A percentile compares a stretch with the other conserved stretches of the same genome.
Evolutionary conservation across 2,113 vertebrate species (phyloP).

Genomic region (Grammomys surdaster): DNA sequence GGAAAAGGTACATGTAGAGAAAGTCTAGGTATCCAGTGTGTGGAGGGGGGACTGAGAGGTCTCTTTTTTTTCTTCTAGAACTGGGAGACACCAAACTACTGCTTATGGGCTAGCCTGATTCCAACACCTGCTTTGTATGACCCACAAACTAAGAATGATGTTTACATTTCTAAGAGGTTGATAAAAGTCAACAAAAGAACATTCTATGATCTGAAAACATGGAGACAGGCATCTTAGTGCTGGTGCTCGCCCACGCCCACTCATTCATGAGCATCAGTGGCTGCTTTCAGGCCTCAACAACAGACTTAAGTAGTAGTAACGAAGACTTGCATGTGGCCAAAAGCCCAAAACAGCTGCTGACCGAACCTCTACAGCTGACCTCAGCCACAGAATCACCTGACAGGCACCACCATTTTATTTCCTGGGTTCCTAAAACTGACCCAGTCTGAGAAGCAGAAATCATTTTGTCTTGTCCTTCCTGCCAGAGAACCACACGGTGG

Average conservation of each 20-base stretch:
- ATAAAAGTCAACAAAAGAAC: constrained; percentile 32
- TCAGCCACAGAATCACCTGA: not conserved
- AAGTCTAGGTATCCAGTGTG: not conserved
- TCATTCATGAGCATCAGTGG: not conserved
- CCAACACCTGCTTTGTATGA: not conserved
- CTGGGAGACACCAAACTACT: not conserved
- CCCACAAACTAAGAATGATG: not conserved
- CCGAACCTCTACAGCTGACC: not conserved
- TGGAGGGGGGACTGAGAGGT: not conserved
- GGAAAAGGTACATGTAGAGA: not conserved
- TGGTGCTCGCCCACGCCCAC: not conserved
- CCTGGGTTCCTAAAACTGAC: not conserved
- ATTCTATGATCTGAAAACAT: constrained; percentile 11
- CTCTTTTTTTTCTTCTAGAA: not conserved
- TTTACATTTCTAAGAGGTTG: constrained; percentile 22
- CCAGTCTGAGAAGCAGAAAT: not conserved
- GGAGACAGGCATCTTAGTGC: not conserved
- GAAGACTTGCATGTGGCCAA: not conserved
- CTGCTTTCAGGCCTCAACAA: not conserved
- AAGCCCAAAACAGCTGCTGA: not conserved
- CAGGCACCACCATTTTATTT: not conserved
- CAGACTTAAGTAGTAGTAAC: not conserved
- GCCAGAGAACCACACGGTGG: not conserved
- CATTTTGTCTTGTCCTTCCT: not conserved
- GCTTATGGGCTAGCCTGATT: not conserved